Evolutionary conservation across 2,797 vertebrate species (phyloP), one percentile per base, ranked within the genome.

Genomic region (Anomalospiza imberbis): DNA sequence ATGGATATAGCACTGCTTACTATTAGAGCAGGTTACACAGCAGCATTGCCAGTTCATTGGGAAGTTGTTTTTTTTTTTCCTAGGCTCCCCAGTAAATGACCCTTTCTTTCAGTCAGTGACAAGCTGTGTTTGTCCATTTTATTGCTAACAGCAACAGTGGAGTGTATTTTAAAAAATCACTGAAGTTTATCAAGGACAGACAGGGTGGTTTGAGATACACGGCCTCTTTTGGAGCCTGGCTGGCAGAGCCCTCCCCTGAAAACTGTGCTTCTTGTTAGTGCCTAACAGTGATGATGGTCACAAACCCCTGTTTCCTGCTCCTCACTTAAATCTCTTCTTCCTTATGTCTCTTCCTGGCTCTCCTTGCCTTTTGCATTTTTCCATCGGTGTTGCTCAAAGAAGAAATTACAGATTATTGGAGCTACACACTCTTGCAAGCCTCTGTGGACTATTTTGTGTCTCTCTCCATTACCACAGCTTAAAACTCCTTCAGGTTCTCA

Each of bases 401-500:
- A 67, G 48, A 55, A 70, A 71, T 55, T 24, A 3, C 28, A 12
- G 0, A 0, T n/a, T 61, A 21, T 6, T 44, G 36, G 44, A 73
- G 12, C 6, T 47, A 13, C 0, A 0, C 5, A 16, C 4, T 72
- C 14, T 15, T 38, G 13, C 7, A 36, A 45, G 8, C 4, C 24
- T 32, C 25, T 50, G 4, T 21, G 10, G 18, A 63, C 14, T 29
- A 25, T 57, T 45, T 22, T 31, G 16, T 57, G 24, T 68, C 3
- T 50, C 18, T 38, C 12, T 74, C 8, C 44, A 25, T 22, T 31
- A 32, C 4, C 36, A 40, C 22, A 51, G 4, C 22, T 78, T 84
- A 25, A 88, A 74, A 40, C 4, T 71, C 20, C 16, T 63, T 19
- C 15, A 31, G 32, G 10, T 60, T 73, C 11, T 50, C 55, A 36